Evolutionary conservation across 1,140 invertebrate species (phyloP).

Genomic region (Tribolium castaneum): DNA sequence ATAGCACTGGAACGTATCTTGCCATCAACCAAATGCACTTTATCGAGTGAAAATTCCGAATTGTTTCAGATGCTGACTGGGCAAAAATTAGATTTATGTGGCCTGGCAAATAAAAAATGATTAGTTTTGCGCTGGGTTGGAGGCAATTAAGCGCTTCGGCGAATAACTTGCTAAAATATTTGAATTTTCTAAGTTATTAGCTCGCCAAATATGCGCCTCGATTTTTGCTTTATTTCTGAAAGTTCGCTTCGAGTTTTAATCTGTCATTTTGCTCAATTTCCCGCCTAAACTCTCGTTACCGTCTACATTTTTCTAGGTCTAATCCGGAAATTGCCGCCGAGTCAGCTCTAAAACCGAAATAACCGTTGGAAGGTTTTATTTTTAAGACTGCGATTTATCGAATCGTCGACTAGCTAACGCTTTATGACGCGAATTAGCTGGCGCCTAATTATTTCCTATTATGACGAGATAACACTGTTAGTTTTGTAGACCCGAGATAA

Average conservation of each 20-base stretch:
- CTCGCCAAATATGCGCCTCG: too few species aligned
- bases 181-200: too few species aligned
- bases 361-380: background rate
- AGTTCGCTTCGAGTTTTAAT: too few species aligned
- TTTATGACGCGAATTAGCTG: background rate
- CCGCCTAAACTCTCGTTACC: background rate
- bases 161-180: too few species aligned
- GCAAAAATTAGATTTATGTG: background rate
- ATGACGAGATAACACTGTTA: background rate
- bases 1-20: background rate
- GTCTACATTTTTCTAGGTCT: background rate
- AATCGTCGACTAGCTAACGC: background rate
- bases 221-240: too few species aligned
- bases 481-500: slow-evolving; percentile 4
- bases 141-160: too few species aligned
- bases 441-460: slow-evolving; percentile 11
- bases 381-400: background rate
- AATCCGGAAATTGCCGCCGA: background rate
- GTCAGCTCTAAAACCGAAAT: background rate
- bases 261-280: background rate
- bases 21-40: background rate
- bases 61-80: background rate
- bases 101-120: background rate
- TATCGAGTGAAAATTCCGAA: background rate
- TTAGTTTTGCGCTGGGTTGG: background rate